Conservation (phyloP, 2,113 vertebrate species). For the Ellobius talpinus region DNA sequence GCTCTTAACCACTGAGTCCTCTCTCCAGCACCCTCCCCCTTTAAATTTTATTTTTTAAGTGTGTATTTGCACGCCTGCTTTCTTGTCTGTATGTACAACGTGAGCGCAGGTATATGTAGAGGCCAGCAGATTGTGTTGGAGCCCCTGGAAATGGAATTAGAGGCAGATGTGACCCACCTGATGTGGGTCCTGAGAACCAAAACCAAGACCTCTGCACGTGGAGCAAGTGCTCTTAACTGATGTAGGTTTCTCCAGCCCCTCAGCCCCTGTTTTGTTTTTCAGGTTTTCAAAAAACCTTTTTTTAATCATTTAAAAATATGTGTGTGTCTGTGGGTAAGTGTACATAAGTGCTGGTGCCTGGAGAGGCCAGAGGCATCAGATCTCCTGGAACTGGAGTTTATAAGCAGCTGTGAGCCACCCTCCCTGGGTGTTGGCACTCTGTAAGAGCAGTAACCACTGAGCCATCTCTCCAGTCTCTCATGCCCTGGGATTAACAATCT, state of each 20-base stretch:
- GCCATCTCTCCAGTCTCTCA: background rate
- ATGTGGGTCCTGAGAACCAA: background rate
- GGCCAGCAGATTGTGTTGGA: background rate
- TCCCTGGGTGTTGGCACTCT: too few species aligned
- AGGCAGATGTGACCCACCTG: background rate
- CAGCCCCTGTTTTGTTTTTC: background rate
- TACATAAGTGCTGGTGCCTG: background rate
- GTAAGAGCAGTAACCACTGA: background rate
- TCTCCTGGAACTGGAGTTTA: background rate
- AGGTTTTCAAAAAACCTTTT: background rate
- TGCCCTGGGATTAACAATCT: conserved; percentile 62
- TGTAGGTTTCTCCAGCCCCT: background rate
- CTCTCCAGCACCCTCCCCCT: background rate
- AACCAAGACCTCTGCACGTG: background rate
- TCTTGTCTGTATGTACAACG: background rate
- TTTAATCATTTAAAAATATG: background rate
- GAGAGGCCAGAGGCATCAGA: background rate
- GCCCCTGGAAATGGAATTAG: background rate
- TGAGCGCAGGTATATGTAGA: background rate
- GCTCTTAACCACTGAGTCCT: background rate
- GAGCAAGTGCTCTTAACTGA: background rate
- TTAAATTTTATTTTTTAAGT: background rate
- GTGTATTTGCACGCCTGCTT: background rate
- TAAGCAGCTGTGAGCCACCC: background rate
- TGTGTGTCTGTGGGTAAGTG: too few species aligned